Evolutionary conservation across 2,888 invertebrate species (phyloP).

Genomic region (Oxyscelio sp.): DNA sequence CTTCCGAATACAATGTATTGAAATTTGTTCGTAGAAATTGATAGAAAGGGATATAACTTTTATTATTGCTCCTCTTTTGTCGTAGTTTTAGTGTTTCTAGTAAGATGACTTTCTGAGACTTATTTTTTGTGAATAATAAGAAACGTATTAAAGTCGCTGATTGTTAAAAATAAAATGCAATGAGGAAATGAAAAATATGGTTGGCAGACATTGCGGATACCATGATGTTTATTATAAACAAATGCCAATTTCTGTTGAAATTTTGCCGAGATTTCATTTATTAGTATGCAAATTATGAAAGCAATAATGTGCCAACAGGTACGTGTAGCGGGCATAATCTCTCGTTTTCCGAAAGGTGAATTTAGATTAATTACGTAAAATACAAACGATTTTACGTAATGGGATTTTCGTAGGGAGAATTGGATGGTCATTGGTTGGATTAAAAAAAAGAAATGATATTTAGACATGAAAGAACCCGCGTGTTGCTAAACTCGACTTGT

Average conservation of each 20-base stretch:
- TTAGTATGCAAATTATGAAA: conserved; percentile 65
- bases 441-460: conserved; percentile 45
- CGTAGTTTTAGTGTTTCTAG: neutral
- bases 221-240: conserved; percentile 34
- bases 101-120: neutral
- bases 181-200: conserved; percentile 24
- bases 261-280: conserved; percentile 73
- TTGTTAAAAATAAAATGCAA: conserved; percentile 55
- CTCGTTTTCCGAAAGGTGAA: conserved; percentile 15
- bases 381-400: conserved; percentile 1
- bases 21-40: no score
- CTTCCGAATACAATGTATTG: neutral
- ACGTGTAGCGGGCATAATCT: neutral
- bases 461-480: conserved; percentile 74
- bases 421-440: neutral
- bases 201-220: conserved; percentile 47
- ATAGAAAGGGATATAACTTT: neutral
- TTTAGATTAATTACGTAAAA: neutral
- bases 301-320: conserved; percentile 41
- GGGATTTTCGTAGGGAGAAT: neutral
- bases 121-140: neutral
- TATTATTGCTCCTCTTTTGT: neutral
- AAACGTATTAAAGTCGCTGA: neutral
- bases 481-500: conserved; percentile 77
- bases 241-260: conserved; percentile 62